Conservation (phyloP, 2,888 invertebrate species). For the Dione vanillae region DNA sequence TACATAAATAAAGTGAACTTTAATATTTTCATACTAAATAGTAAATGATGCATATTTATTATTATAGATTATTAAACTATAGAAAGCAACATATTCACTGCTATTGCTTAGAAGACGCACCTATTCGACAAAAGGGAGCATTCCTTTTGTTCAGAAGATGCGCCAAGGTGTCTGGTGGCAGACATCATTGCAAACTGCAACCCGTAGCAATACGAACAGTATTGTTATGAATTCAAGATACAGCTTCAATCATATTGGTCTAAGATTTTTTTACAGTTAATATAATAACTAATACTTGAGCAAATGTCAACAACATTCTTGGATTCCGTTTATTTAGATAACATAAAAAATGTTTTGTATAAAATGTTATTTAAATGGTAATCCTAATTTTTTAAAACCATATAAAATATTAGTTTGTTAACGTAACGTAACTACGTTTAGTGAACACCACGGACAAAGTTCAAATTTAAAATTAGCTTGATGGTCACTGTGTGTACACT, state of each 20-base stretch:
- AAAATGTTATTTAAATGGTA: not conserved
- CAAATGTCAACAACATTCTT: too few species aligned
- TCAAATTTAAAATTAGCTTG: slow-evolving; percentile 34
- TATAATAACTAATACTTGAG: too few species aligned
- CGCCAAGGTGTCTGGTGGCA: not conserved
- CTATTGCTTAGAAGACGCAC: not conserved
- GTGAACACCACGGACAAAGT: slow-evolving; percentile 31
- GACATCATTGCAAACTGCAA: not conserved
- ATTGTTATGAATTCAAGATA: too few species aligned
- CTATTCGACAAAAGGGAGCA: not conserved
- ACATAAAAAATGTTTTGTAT: too few species aligned
- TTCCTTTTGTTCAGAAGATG: too few species aligned
- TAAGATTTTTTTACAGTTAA: too few species aligned
- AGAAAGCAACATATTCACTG: not conserved
- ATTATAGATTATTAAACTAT: not conserved
- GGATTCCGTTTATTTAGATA: too few species aligned
- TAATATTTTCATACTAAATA: not conserved
- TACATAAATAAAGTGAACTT: too few species aligned
- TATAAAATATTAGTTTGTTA: not conserved
- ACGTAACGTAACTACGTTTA: slow-evolving; percentile 1
- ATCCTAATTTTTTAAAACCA: not conserved
- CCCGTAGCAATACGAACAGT: not conserved
- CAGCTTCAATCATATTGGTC: too few species aligned
- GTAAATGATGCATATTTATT: not conserved
- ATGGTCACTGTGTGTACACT: slow-evolving; percentile 14